Conservation (phyloP, 2,113 vertebrate genomes). For the Rhea pennata region DNA sequence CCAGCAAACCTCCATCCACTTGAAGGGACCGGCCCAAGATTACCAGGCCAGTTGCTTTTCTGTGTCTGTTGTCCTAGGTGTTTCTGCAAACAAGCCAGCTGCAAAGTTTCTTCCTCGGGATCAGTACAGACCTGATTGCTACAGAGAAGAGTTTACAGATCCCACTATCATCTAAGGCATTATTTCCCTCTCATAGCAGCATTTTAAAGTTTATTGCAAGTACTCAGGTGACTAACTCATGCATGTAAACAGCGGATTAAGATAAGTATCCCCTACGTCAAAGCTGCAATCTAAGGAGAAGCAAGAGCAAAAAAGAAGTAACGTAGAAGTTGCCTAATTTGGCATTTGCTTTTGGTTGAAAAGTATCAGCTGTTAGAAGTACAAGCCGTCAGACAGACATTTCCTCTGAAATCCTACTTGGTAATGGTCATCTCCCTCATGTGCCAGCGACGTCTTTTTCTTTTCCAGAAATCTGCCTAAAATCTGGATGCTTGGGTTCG, state of each 20-base stretch:
- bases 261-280: not conserved
- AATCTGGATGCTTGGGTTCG: not conserved
- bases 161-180: not conserved
- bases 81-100: not conserved
- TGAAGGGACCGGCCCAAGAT: not conserved
- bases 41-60: not conserved
- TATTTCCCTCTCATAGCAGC: not conserved
- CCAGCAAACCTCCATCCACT: not conserved
- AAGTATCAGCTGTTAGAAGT: not conserved
- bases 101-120: not conserved
- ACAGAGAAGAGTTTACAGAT: not conserved
- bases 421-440: not conserved
- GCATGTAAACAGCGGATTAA: not conserved
- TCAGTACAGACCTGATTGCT: not conserved
- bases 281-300: not conserved
- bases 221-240: not conserved
- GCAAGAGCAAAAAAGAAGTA: not conserved
- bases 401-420: not conserved
- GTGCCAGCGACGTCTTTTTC: conserved; percentile 16
- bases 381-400: not conserved
- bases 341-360: not conserved
- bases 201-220: not conserved
- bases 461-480: conserved; percentile 39
- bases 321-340: not conserved
- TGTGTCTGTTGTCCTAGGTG: not conserved